Percentiles rank a stretch among this genome's conserved stretches.
Evolutionary conservation across 2,888 invertebrate species (phyloP).

Genomic region (Melanchra persicariae): DNA sequence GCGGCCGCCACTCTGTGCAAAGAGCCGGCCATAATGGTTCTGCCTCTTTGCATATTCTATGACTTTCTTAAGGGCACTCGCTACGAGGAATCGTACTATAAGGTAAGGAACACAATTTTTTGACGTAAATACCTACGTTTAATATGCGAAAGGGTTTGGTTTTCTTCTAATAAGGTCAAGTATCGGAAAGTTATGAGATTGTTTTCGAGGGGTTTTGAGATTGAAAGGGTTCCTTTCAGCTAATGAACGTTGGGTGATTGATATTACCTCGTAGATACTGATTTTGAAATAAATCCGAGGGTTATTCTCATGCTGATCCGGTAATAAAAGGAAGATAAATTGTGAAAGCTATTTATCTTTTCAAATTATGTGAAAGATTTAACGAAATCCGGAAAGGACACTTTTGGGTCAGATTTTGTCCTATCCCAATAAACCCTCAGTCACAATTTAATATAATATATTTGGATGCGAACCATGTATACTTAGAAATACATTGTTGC

Average conservation of each 20-base stretch:
- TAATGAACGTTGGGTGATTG: constrained; percentile 69
- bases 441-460: constrained; percentile 24
- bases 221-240: constrained; percentile 71
- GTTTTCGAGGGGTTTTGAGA: constrained; percentile 70
- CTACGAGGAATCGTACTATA: constrained; percentile 88
- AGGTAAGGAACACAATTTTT: constrained; percentile 85
- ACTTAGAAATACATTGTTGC: background rate
- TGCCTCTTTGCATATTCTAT: constrained; percentile 97
- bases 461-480: constrained; percentile 29
- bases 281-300: constrained; percentile 57
- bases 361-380: constrained; percentile 39
- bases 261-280: constrained; percentile 59
- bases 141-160: constrained; percentile 39
- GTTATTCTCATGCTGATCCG: constrained; percentile 49
- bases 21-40: constrained; percentile 98
- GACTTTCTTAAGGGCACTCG: constrained; percentile 93
- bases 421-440: constrained; percentile 37
- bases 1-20: constrained; percentile 97
- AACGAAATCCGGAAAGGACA: constrained; percentile 33
- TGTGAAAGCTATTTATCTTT: constrained; percentile 49
- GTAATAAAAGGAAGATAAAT: constrained; percentile 56
- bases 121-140: constrained; percentile 40
- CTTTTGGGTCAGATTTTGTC: constrained; percentile 40
- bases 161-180: constrained; percentile 68
- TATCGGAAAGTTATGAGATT: constrained; percentile 74